These are phyloP conservation scores for Amorpha juglandis DNA, from an alignment of 2,888 invertebrate species.

Conservation along the genomic window DNA sequence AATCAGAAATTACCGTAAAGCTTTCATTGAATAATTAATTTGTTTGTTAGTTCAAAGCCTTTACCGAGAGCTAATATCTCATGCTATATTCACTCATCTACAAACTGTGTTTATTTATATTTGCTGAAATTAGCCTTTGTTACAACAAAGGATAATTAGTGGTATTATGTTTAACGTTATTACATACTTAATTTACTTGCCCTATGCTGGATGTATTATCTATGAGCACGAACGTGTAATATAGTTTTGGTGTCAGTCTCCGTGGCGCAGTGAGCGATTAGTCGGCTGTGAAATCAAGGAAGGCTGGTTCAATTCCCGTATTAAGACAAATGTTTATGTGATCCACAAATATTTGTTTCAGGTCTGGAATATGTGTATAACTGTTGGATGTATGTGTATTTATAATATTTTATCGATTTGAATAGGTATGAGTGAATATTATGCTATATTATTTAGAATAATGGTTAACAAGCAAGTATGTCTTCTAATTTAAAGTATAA, in stretches of 20 bases:
- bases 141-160: background rate
- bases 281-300: too few species aligned
- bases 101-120: background rate
- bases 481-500: too few species aligned
- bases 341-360: too few species aligned
- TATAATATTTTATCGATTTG: too few species aligned
- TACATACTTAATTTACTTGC: background rate
- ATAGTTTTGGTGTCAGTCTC: background rate
- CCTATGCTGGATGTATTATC: background rate
- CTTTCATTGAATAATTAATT: slow-evolving; percentile 14
- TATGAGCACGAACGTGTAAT: background rate
- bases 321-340: too few species aligned
- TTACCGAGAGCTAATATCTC: slow-evolving; percentile 3
- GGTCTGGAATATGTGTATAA: too few species aligned
- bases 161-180: background rate
- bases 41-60: slow-evolving; percentile 16
- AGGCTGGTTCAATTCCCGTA: too few species aligned
- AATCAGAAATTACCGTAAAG: slow-evolving; percentile 19
- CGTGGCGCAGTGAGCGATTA: too few species aligned
- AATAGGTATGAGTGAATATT: too few species aligned
- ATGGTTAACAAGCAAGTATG: too few species aligned
- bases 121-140: background rate
- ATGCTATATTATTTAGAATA: too few species aligned
- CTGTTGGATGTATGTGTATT: too few species aligned
- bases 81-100: slow-evolving; percentile 8